Evolutionary conservation across 1,140 invertebrate species (phyloP), one percentile per base, ranked within the genome.

Genomic region (Portunus trituberculatus): DNA sequence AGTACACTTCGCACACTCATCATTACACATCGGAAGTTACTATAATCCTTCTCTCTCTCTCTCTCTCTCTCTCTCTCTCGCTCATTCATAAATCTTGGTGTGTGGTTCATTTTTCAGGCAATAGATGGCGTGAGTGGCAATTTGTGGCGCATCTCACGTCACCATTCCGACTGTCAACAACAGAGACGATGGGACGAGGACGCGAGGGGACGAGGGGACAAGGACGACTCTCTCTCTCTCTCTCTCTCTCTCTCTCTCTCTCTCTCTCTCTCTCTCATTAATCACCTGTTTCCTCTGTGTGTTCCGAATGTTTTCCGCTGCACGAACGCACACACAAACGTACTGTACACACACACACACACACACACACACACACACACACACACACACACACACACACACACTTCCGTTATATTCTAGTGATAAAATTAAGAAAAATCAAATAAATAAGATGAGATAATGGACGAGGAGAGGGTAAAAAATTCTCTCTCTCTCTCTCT

Each of bases 171-270:
- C 67, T 76, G 67, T n/a, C n/a, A 59, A 59, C 52, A n/a, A n/a
- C 12, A 10, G 52, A 10, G 10, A 14, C 52, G 39, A 39, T 4
- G 8, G 52, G 12, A 59, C 52, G 16, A 20, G 52, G 10, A 52
- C 6, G 48, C 14, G 14, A 6, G 14, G 48, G 48, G n/a, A n/a
- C n/a, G n/a, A n/a, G n/a, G n/a, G n/a, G n/a, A n/a, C n/a, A n/a
- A n/a, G 39, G 39, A 39, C 39, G 39, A 39, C 8, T 59, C 52
- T 76, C 67, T 76, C 67, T 76, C 67, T 76, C 67, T 76, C 67
- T 76, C 67, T 76, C 67, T 76, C 67, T 76, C 67, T 76, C 67
- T 76, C 67, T 76, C 67, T 76, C 67, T 76, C 67, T 76, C 67
- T 76, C 67, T 76, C 67, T 76, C 67, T 76, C 67, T 76, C 20